Base-by-base conservation (phyloP, 2,888 invertebrate species). In the Lepidonotus clava region DNA sequence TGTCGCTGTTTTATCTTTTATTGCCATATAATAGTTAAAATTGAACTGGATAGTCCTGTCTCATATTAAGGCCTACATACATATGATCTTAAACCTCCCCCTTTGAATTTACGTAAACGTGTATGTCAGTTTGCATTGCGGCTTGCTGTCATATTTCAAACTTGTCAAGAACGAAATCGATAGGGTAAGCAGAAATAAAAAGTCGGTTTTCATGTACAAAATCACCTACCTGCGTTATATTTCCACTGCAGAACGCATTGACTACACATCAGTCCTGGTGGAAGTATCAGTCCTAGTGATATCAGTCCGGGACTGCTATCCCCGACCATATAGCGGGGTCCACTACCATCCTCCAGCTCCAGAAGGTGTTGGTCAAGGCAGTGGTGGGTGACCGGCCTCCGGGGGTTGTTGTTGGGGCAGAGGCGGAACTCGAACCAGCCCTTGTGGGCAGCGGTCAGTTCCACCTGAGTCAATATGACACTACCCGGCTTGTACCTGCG, bases 181-280 rank as follows among this genome's bases (percentile, higher is more conserved):
- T n/a, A n/a, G n/a, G n/a, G n/a, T n/a, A n/a, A n/a, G n/a, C n/a
- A n/a, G n/a, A n/a, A n/a, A n/a, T n/a, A n/a, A n/a, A n/a, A n/a
- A n/a, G n/a, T n/a, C n/a, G n/a, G n/a, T n/a, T n/a, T n/a, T n/a
- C n/a, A 41, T n/a, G 40, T 28, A 41, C 53, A 66, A 34, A 14
- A 34, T 11, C 5, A 36, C 87, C 36, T 86, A 89, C 89, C 89
- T 40, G 86, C 77, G 66, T 89, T 89, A 36, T 88, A 89, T 34
- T 89, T 89, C 89, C 89, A 89, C 41, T 89, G 89, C 14, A 89
- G 61, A 21, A 89, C 89, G 67, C 89, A 89, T 76, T 89, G 89
- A 18, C 61, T 66, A 56, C 89, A 89, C 21, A 21, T 24, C 8
- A 89, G 56, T 6, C 56, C 84, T 24, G 32, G 28, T 4, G 89